Base-by-base conservation (phyloP, 2,888 invertebrate genomes). In the Apomyelois bistriatella region DNA sequence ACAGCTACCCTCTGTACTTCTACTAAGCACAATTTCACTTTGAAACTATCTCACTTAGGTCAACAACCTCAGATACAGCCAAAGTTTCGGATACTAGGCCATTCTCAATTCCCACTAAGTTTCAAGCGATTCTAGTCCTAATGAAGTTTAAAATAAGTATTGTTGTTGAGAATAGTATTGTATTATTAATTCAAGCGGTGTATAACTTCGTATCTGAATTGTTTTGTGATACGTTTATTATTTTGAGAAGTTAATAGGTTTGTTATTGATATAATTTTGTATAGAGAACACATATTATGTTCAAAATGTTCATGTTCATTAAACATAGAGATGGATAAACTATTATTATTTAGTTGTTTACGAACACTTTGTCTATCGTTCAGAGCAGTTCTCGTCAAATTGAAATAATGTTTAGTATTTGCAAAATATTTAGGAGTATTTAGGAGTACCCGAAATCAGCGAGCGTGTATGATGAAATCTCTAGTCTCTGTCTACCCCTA, bases 41-140 rank as follows among this genome's bases (percentile, higher is more conserved):
- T 32, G 9, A 32, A 32, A 32, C 32, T 9, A 48, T 35, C 17
- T 17, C 12, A 10, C 48, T 48, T 22, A 17, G 36, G 48, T 36
- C 48, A 37, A 48, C 48, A 38, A n/a, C 37, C 48, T 48, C 12
- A 13, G 22, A 48, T 48, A 38, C 36, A 22, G 37, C 22, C 17
- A 22, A 48, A 48, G 37, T 48, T 48, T 37, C 13, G 12, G 36
- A 37, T 48, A 48, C 48, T 48, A 37, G 17, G 48, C 48, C 37
- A 48, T 48, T 35, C 47, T n/a, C 13, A 30, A n/a, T 30, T 9
- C 5, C 7, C 12, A 9, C 10, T 32, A 10, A 6, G 22, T 8
- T 38, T 10, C 37, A 48, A 37, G 22, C 48, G 12, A 48, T 37
- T n/a, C 10, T 37, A 17, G 10, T 7, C 48, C 22, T n/a, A 37